Evolutionary conservation across 2,113 vertebrate species (phyloP), one percentile per base, ranked within the genome.

Genomic region (Dicrurus megarhynchus): DNA sequence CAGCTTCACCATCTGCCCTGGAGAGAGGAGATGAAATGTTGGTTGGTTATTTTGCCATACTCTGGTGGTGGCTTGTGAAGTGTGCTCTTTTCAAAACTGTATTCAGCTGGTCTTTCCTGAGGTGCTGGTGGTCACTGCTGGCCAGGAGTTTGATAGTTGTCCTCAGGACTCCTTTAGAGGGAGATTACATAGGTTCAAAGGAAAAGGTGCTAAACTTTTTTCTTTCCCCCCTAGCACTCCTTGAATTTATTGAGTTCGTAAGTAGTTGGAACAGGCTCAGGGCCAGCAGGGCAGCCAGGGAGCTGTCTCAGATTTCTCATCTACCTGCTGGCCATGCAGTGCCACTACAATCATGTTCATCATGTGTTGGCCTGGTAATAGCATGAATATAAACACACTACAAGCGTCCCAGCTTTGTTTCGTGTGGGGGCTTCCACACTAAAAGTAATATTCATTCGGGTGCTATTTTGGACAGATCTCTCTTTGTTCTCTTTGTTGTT

Each of bases 201-300:
- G 60, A 49, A 74, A 70, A 81, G 28, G 6, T 70, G 28, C 7
- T 61, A 32, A 55, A 46, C 14, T 28, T 57, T 20, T 10, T 7
- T 23, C 6, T 18, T 5, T 20, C 3, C 1, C 7, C 47, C 2
- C 8, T 4, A 39, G 30, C 11, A 10, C 4, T 42, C 16, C 16
- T 32, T 68, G 41, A 47, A n/a, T 81, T 57, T 39, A 52, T 50
- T 33, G 65, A 95, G 30, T 33, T n/a, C 33, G 4, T 61, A 37
- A 44, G 42, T 44, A 57, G 12, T 27, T 53, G 35, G 46, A 82
- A 61, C 39, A 50, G 33, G 28, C 33, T 84, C 22, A 82, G 30
- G 32, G 33, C 32, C 23, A 87, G 50, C 21, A 63, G 42, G 78
- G 26, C 28, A 84, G 16, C 28, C 50, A 80, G 44, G 27, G 22